These are phyloP conservation scores for Prunella strophiata DNA, from an alignment of 2,797 vertebrate genomes.

Conservation along the genomic window DNA sequence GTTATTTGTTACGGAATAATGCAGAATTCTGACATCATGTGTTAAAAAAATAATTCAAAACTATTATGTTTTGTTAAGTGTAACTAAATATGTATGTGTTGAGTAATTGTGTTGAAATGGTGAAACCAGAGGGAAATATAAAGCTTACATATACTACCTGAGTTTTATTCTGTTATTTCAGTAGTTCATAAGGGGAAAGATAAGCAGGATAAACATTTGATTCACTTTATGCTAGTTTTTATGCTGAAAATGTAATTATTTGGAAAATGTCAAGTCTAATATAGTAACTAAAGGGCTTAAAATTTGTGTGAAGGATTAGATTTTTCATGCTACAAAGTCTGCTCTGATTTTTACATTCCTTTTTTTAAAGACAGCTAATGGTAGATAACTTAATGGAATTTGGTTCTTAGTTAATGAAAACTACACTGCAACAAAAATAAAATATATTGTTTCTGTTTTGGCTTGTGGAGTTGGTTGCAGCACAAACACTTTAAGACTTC, in stretches of 20 bases:
- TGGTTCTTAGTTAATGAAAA: neutral
- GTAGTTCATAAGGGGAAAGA: neutral
- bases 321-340: neutral
- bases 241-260: neutral
- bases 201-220: neutral
- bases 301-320: neutral
- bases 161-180: neutral
- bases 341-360: neutral
- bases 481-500: neutral
- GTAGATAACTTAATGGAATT: neutral
- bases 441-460: neutral
- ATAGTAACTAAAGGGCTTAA: neutral
- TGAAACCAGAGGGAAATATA: neutral
- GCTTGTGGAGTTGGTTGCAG: neutral
- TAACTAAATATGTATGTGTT: neutral
- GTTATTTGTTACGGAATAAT: neutral
- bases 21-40: neutral
- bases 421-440: fast-evolving
- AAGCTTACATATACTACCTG: neutral
- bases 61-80: neutral
- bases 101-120: neutral
- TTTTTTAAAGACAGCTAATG: neutral
- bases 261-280: neutral
- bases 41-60: neutral
- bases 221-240: neutral